A percentile compares a stretch with the other conserved stretches of the same genome.
Evolutionary conservation across 2,113 vertebrate species (phyloP).

Genomic region (Agapornis roseicollis): DNA sequence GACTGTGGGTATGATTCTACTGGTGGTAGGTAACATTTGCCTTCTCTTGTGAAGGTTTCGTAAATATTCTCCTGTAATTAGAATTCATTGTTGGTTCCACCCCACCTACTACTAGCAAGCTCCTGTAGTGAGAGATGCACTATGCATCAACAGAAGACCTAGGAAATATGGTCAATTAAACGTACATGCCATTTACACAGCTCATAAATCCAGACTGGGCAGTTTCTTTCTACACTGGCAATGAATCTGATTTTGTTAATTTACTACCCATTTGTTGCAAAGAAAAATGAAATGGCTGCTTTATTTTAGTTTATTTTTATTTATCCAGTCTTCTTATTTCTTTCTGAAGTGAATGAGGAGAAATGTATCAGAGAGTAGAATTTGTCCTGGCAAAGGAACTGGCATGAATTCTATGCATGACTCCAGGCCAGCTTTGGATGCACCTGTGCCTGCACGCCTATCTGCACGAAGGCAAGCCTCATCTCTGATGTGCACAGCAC

Average conservation of each 20-base stretch:
- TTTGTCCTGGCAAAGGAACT: background rate
- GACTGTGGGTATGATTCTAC: background rate
- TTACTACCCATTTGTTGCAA: background rate
- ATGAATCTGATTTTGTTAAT: constrained; percentile 25
- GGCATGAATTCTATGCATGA: background rate
- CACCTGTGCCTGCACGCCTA: background rate
- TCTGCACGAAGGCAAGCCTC: background rate
- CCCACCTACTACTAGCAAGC: background rate
- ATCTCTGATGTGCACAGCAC: background rate
- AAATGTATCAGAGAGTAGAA: background rate
- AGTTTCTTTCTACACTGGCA: constrained; percentile 13
- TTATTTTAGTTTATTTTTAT: constrained; percentile 34
- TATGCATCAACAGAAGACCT: background rate
- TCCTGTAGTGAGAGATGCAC: background rate
- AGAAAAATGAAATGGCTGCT: background rate
- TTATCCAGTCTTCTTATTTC: background rate
- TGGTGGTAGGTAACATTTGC: background rate
- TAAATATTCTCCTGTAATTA: background rate
- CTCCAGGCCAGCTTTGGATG: background rate
- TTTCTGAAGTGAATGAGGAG: background rate
- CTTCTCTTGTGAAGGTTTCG: background rate
- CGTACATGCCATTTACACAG: background rate
- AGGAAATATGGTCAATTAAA: constrained; percentile 22
- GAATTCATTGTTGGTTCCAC: background rate
- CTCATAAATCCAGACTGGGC: background rate